Evolutionary conservation across 2,113 vertebrate species (phyloP).

Genomic region (Alces alces): DNA sequence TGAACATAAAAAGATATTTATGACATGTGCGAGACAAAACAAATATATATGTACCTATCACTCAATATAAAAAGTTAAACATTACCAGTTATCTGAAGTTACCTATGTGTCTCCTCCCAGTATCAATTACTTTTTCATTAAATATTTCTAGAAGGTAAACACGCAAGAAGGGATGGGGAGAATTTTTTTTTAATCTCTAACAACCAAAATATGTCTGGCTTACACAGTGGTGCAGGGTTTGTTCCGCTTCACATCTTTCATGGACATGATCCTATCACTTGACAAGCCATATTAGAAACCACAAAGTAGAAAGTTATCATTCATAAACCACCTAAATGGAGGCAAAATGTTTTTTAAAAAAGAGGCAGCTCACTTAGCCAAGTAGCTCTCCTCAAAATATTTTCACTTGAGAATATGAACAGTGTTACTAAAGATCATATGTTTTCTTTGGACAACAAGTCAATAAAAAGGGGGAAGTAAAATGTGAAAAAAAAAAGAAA

Average conservation of each 20-base stretch:
- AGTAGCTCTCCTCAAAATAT: neutral
- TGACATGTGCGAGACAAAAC: neutral
- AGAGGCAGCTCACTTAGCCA: neutral
- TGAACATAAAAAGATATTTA: neutral
- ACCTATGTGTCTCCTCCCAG: neutral
- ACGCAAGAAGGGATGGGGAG: neutral
- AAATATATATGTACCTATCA: neutral
- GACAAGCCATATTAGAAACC: neutral
- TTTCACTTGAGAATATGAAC: neutral
- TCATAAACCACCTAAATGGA: neutral
- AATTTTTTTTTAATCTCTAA: neutral
- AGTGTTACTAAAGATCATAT: neutral
- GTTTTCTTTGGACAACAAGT: neutral
- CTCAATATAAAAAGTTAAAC: neutral
- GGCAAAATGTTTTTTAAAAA: neutral
- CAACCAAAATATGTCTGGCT: neutral
- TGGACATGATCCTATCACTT: neutral
- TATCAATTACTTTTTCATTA: neutral
- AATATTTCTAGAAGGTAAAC: constrained; percentile 12
- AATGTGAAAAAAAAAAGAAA: no score
- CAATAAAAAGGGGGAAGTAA: neutral
- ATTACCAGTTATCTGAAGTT: neutral
- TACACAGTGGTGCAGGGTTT: neutral
- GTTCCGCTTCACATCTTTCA: neutral
- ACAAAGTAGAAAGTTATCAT: neutral